Evolutionary conservation across 2,888 invertebrate species (phyloP).

Genomic region (Dyspetes luteomarginatus): DNA sequence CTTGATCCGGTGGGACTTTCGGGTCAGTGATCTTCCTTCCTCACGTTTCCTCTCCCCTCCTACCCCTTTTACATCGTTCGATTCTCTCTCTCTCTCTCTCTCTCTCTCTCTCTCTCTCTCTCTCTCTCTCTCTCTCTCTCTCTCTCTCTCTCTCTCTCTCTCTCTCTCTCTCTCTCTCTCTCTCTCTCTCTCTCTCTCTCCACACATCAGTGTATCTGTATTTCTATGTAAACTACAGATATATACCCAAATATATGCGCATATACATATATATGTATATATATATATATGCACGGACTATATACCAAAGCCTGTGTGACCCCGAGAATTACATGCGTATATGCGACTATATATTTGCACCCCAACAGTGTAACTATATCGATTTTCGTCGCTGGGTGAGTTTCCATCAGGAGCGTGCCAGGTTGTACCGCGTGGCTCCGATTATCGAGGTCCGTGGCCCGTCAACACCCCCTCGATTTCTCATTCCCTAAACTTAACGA

Average conservation of each 20-base stretch:
- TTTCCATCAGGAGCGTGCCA: slow-evolving; percentile 62
- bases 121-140: not conserved
- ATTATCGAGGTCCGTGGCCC: slow-evolving; percentile 50
- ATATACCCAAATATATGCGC: not conserved
- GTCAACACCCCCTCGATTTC: slow-evolving; percentile 1
- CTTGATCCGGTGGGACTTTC: slow-evolving; percentile 64
- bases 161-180: slow-evolving; percentile 8
- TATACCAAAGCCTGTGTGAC: slow-evolving; percentile 27
- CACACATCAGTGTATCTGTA: not conserved
- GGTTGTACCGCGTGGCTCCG: slow-evolving; percentile 63
- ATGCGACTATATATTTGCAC: slow-evolving; percentile 19
- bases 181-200: slow-evolving; percentile 6
- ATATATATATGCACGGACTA: too few relatives aligned
- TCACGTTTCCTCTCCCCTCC: slow-evolving; percentile 19
- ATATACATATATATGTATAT: not conserved
- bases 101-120: not conserved
- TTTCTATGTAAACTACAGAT: not conserved
- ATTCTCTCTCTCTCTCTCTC: slow-evolving; percentile 17
- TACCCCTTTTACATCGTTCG: slow-evolving; percentile 23
- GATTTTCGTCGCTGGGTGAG: slow-evolving; percentile 53
- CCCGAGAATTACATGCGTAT: slow-evolving; percentile 54
- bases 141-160: not conserved
- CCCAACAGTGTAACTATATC: slow-evolving; percentile 56
- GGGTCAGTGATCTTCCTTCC: slow-evolving; percentile 65
- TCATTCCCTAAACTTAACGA: slow-evolving; percentile 1